Evolutionary conservation across 1,140 invertebrate genomes (phyloP).

Genomic region (Leptoteleia sp.): DNA sequence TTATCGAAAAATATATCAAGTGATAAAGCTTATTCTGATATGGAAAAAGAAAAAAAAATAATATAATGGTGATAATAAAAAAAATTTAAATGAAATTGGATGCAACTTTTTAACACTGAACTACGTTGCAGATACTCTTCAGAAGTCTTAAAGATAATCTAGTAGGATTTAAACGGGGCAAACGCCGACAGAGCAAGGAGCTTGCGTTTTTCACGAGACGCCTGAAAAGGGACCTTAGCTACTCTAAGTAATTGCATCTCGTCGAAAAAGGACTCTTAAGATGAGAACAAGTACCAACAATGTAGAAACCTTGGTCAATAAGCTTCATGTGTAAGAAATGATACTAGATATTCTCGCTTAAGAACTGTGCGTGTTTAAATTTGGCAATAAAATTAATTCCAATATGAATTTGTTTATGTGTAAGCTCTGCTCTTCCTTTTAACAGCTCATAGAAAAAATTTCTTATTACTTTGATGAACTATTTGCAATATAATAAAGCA

Average conservation of each 20-base stretch:
- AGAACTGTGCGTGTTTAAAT: background rate
- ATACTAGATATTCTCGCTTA: slow-evolving; percentile 7
- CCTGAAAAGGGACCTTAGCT: slow-evolving; percentile 52
- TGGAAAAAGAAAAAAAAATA: too few relatives aligned
- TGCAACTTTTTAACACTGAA: too few relatives aligned
- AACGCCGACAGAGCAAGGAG: slow-evolving; percentile 58
- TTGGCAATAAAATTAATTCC: slow-evolving; percentile 3
- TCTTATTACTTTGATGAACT: too few relatives aligned
- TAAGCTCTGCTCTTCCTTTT: too few relatives aligned
- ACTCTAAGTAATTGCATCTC: slow-evolving; percentile 75
- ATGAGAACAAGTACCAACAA: slow-evolving; percentile 40
- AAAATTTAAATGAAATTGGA: too few relatives aligned
- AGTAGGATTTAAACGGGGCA: slow-evolving; percentile 71
- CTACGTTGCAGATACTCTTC: too few relatives aligned
- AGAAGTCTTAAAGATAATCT: slow-evolving; percentile 70
- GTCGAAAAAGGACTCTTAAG: slow-evolving; percentile 42
- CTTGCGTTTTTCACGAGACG: slow-evolving; percentile 71
- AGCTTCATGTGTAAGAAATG: slow-evolving; percentile 21
- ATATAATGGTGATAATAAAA: too few relatives aligned
- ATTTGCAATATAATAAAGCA: too few relatives aligned
- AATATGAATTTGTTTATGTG: background rate
- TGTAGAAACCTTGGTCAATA: slow-evolving; percentile 41
- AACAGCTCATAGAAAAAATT: too few relatives aligned
- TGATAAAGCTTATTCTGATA: too few relatives aligned
- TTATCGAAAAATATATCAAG: too few relatives aligned